A percentile compares a stretch with the other conserved stretches of the same genome.
phyloP scores from a whole-genome alignment of 2,797 vertebrate genomes.

The Sylvilagus floridanus region DNA sequence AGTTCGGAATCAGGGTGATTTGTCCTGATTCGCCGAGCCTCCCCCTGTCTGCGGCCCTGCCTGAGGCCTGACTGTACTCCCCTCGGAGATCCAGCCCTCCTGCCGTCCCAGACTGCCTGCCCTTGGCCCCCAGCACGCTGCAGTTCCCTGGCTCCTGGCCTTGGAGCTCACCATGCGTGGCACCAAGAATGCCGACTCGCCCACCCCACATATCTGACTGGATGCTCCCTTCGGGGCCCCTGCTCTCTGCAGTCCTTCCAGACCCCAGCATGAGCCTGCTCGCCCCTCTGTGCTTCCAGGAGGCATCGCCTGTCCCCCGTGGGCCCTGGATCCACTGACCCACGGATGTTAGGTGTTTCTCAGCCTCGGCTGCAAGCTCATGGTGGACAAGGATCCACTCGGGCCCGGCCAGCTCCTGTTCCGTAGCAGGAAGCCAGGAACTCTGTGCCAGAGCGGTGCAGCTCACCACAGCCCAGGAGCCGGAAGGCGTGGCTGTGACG shows the following conservation, averaged over 20 bases:
- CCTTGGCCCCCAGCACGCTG: neutral
- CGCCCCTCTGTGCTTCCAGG: neutral
- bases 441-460: neutral
- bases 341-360: neutral
- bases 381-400: neutral
- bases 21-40: neutral
- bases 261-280: neutral
- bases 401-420: neutral
- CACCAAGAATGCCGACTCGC: neutral
- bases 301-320: neutral
- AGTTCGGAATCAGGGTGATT: neutral
- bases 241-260: neutral
- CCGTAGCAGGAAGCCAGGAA: neutral
- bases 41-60: neutral
- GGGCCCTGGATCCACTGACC: neutral
- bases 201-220: neutral
- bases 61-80: neutral
- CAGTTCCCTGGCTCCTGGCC: neutral
- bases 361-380: neutral
- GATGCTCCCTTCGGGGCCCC: neutral
- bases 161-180: neutral
- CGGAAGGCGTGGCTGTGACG: neutral
- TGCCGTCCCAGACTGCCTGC: neutral
- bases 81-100: neutral
- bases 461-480: neutral